Percentiles rank a stretch among this genome's conserved stretches.
These are phyloP conservation scores for Zaprionus kolodkinae DNA, from an alignment of 1,140 invertebrate species.

Conservation along the genomic window DNA sequence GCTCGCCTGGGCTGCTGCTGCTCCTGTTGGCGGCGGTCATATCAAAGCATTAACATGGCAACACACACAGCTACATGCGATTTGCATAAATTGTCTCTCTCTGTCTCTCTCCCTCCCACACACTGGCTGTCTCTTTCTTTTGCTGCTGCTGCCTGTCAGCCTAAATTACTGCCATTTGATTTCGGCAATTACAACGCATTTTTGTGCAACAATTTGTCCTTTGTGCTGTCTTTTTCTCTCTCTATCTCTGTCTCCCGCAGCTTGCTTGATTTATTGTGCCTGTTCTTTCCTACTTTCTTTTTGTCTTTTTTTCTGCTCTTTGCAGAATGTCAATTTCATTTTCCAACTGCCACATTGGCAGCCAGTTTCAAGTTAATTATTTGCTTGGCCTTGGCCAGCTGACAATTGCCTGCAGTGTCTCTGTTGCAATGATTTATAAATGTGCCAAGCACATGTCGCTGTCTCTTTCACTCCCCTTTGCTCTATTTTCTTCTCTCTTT, in stretches of 20 bases:
- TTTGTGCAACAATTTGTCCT: constrained; percentile 75
- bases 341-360: constrained; percentile 56
- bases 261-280: constrained; percentile 51
- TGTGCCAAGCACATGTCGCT: neutral
- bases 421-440: constrained; percentile 37
- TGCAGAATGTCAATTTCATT: constrained; percentile 70
- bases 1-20: neutral
- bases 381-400: constrained; percentile 60
- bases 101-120: constrained; percentile 3
- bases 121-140: neutral
- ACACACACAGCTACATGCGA: constrained; percentile 44
- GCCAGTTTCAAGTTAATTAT: constrained; percentile 73
- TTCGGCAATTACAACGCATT: constrained; percentile 81
- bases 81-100: constrained; percentile 70
- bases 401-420: constrained; percentile 65
- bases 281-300: neutral
- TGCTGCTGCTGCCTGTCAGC: constrained; percentile 61
- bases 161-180: constrained; percentile 79
- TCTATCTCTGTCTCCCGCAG: constrained; percentile 1
- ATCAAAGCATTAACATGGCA: constrained; percentile 17
- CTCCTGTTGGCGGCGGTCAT: constrained; percentile 47
- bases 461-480: neutral
- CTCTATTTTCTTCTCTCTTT: neutral
- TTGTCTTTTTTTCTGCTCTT: constrained; percentile 13
- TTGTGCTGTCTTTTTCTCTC: constrained; percentile 17